Percentiles rank a stretch among this genome's conserved stretches.
These are phyloP conservation scores for Zootoca vivipara DNA, from an alignment of 2,113 vertebrate species.

Conservation along the genomic window DNA sequence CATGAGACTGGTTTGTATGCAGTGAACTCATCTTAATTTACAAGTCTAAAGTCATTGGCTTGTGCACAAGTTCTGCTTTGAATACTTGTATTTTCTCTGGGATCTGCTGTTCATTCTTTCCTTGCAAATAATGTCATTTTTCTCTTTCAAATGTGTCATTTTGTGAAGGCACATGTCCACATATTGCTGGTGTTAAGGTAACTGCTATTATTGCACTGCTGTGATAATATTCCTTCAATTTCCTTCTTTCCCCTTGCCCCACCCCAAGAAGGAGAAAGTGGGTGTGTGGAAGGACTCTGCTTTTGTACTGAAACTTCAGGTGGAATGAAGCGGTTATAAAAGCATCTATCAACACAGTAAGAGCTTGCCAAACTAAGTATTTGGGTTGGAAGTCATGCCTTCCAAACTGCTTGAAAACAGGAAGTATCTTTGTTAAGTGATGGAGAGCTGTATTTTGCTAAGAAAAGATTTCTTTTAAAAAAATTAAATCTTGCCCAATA, in stretches of 20 bases:
- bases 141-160: constrained; percentile 47
- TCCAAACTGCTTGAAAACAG: constrained; percentile 87
- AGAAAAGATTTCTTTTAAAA: constrained; percentile 71
- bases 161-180: constrained; percentile 64
- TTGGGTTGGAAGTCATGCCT: constrained; percentile 85
- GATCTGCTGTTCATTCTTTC: constrained; percentile 48
- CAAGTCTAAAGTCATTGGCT: constrained; percentile 20
- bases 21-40: neutral
- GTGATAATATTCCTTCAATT: constrained; percentile 60
- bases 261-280: neutral
- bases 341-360: constrained; percentile 82
- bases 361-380: constrained; percentile 86
- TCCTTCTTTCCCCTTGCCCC: constrained; percentile 57
- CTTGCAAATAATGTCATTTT: constrained; percentile 52
- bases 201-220: constrained; percentile 68
- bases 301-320: constrained; percentile 80
- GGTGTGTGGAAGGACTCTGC: constrained; percentile 16
- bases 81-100: constrained; percentile 55
- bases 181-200: constrained; percentile 66
- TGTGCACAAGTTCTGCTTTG: constrained; percentile 48
- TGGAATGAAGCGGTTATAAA: constrained; percentile 83
- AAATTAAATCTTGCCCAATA: constrained; percentile 69
- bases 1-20: constrained; percentile 33
- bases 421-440: constrained; percentile 90
- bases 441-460: constrained; percentile 82